Conservation (phyloP, 2,888 invertebrate species). For the Malachius bipustulatus region DNA sequence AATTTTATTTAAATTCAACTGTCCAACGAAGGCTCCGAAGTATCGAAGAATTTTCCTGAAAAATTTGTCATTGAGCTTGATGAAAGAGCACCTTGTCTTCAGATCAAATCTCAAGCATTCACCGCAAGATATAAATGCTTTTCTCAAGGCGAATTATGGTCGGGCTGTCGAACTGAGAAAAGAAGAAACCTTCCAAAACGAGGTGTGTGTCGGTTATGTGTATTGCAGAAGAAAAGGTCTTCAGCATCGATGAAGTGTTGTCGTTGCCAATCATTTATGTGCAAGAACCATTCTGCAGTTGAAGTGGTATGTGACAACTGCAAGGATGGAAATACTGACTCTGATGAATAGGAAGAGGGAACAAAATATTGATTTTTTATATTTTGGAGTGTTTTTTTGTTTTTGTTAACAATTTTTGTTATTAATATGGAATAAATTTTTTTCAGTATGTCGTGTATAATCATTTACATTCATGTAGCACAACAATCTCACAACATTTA, state of each 20-base stretch:
- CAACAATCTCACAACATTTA: slow-evolving; percentile 4
- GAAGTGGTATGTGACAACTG: slow-evolving; percentile 15
- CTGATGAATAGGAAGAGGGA: slow-evolving; percentile 7
- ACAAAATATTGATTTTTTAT: neutral
- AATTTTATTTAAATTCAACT: slow-evolving; percentile 13
- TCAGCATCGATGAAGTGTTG: slow-evolving; percentile 2
- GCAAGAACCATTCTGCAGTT: slow-evolving; percentile 16
- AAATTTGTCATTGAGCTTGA: slow-evolving; percentile 17
- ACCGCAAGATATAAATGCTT: slow-evolving; percentile 16
- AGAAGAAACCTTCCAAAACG: slow-evolving; percentile 8
- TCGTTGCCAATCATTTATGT: slow-evolving; percentile 11
- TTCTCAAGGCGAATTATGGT: slow-evolving; percentile 16
- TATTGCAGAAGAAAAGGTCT: slow-evolving; percentile 1
- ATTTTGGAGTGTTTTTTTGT: neutral
- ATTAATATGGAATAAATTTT: neutral
- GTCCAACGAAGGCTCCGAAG: slow-evolving; percentile 13
- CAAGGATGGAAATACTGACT: slow-evolving; percentile 10
- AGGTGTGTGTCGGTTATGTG: slow-evolving; percentile 1
- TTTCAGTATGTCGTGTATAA: slow-evolving; percentile 1
- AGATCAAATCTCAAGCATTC: slow-evolving; percentile 17
- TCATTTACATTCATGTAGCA: slow-evolving; percentile 3
- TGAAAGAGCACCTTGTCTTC: slow-evolving; percentile 16
- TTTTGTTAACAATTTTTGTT: slow-evolving; percentile 1
- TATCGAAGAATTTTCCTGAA: slow-evolving; percentile 18
- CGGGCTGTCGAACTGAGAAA: slow-evolving; percentile 11